Base-by-base conservation (phyloP, 2,888 invertebrate species). In the Onchidella celtica region DNA sequence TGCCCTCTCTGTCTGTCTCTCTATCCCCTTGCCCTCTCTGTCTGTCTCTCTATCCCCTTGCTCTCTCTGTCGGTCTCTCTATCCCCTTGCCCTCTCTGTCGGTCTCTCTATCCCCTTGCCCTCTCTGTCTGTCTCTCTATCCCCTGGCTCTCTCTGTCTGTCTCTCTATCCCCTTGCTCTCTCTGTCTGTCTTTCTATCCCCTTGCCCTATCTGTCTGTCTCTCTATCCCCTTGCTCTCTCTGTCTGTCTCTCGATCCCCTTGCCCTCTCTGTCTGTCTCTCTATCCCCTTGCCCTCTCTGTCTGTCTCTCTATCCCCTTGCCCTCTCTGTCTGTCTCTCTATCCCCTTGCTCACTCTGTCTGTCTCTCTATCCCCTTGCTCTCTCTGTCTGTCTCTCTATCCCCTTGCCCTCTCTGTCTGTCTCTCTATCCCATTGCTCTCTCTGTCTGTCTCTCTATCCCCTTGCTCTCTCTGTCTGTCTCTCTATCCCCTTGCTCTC, bases 111-210 rank as follows among this genome's bases (percentile, higher is more conserved):
- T 47, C 47, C 47, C 17, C 47, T 47, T 47, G 47, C 47, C 47
- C 47, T 47, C 17, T 47, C 47, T 47, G 6, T 17, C 17, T 47
- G 6, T 47, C 47, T 17, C 47, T 47, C 47, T 47, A 47, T 11
- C 6, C 17, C 47, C 6, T 47, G 6, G 17, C 6, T 11, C 6
- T 57, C 2, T 78, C 68, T 69, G 4, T 57, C 68, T 29, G 14
- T 68, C 69, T 78, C 0, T 69, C 57, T 47, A 29, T 79, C 17
- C 70, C 63, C 55, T 72, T 29, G 17, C 72, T 72, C 27, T 47
- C 29, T 72, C 40, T 27, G 6, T 72, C 6, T 47, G 2, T 47
- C 72, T 72, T 27, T n/a, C n/a, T n/a, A n/a, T n/a, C n/a, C n/a
- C n/a, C n/a, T n/a, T n/a, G n/a, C n/a, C n/a, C n/a, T n/a, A n/a